Percentiles rank a stretch among this genome's conserved stretches.
Evolutionary conservation across 1,140 invertebrate genomes (phyloP).

Genomic region (Drosophila pachea): DNA sequence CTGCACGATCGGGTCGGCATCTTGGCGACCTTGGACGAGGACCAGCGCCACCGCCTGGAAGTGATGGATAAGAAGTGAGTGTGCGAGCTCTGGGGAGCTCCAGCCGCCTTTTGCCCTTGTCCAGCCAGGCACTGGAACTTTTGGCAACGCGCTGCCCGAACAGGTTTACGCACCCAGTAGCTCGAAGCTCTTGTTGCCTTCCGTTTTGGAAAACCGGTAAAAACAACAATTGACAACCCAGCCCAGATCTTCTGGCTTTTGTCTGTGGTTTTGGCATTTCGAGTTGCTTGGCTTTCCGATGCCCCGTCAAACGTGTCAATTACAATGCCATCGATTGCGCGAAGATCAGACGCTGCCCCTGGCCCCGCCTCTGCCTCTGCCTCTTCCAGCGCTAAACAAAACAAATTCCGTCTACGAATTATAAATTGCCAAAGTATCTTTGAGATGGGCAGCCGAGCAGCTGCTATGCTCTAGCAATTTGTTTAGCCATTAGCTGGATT

Average conservation of each 20-base stretch:
- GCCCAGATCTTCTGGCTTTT: neutral
- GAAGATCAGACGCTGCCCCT: neutral
- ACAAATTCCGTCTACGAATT: no score
- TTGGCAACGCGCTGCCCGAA: slow-evolving; percentile 17
- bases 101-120: no score
- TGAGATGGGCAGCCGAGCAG: no score
- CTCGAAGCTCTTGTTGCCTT: no score
- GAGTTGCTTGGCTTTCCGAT: neutral
- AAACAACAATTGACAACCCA: slow-evolving; percentile 12
- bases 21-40: slow-evolving; percentile 78
- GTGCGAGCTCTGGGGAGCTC: no score
- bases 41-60: slow-evolving; percentile 78
- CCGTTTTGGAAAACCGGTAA: slow-evolving; percentile 37
- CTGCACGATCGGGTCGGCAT: slow-evolving; percentile 79
- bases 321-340: slow-evolving; percentile 28
- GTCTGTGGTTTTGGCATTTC: slow-evolving; percentile 1
- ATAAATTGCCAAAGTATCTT: slow-evolving; percentile 1
- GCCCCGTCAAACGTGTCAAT: slow-evolving; percentile 2
- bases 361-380: no score
- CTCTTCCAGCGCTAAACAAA: no score
- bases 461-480: neutral
- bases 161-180: slow-evolving; percentile 42
- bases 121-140: slow-evolving; percentile 21
- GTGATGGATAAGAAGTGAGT: slow-evolving; percentile 80
- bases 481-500: neutral